Percentiles rank a stretch among this genome's conserved stretches.
Conservation (phyloP, 2,113 vertebrate genomes). For the Sebastes fasciatus region DNA sequence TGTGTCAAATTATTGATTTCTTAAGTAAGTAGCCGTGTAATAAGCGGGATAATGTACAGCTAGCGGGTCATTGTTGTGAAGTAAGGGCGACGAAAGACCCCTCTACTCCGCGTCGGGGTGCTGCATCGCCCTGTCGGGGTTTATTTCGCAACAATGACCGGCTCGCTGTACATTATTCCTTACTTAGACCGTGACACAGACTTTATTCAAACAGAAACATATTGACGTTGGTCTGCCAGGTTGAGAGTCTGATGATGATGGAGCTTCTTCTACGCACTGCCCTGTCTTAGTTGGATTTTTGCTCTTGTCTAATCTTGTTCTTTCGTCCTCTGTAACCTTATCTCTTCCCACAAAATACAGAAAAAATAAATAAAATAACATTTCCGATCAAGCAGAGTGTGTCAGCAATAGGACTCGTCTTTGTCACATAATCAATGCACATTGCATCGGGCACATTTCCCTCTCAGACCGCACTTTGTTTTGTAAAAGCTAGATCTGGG, state of each 20-base stretch:
- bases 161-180: too few relatives aligned
- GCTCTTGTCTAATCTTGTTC: neutral
- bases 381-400: neutral
- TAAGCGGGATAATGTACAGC: too few relatives aligned
- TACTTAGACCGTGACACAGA: neutral
- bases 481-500: slow-evolving; percentile 34
- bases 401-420: slow-evolving; percentile 29
- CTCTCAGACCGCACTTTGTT: slow-evolving; percentile 30
- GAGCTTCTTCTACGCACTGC: neutral
- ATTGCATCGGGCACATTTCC: slow-evolving; percentile 19
- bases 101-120: too few relatives aligned
- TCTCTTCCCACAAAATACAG: slow-evolving; percentile 6
- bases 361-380: slow-evolving; percentile 15
- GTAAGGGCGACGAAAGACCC: too few relatives aligned
- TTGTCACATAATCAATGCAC: slow-evolving; percentile 45
- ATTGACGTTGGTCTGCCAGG: neutral
- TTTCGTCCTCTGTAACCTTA: neutral
- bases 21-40: too few relatives aligned
- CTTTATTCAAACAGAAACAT: neutral
- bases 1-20: too few relatives aligned
- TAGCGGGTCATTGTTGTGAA: too few relatives aligned
- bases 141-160: too few relatives aligned
- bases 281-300: neutral
- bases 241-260: neutral
- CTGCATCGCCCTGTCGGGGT: too few relatives aligned